These are phyloP conservation scores for Siniperca scherzeri DNA, from an alignment of 2,797 vertebrate species.

Conservation along the genomic window DNA sequence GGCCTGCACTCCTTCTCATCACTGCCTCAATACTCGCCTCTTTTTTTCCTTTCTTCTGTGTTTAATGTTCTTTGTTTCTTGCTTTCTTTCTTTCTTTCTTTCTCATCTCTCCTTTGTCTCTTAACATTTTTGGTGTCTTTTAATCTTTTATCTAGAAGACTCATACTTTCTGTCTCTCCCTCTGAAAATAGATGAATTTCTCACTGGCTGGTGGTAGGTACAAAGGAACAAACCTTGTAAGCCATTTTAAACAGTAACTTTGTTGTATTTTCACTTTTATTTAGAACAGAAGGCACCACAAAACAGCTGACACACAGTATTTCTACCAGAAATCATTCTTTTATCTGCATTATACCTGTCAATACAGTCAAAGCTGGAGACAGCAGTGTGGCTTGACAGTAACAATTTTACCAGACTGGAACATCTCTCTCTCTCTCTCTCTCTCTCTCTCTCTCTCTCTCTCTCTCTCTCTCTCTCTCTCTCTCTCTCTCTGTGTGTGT, in stretches of 20 bases:
- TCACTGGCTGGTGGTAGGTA: not conserved
- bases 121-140: conserved; percentile 3
- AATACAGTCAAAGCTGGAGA: conserved; percentile 49
- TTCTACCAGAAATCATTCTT: conserved; percentile 51
- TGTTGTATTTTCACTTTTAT: not conserved
- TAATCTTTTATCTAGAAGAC: conserved; percentile 14
- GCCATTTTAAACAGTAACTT: conserved; percentile 5
- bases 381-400: conserved; percentile 45
- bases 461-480: conserved; percentile 1
- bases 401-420: conserved; percentile 59
- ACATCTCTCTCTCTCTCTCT: conserved; percentile 21
- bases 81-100: conserved; percentile 22
- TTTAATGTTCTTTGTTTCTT: conserved; percentile 45
- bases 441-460: not conserved
- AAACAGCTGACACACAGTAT: conserved; percentile 25
- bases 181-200: not conserved
- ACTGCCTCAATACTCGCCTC: conserved; percentile 34
- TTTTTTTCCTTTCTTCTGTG: conserved; percentile 24
- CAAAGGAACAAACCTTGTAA: not conserved
- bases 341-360: conserved; percentile 64
- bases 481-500: conserved; percentile 6
- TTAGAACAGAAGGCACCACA: conserved; percentile 4
- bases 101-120: conserved; percentile 22
- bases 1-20: conserved; percentile 69
- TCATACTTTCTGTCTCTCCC: not conserved